Evolutionary conservation across 2,113 vertebrate genomes (phyloP).

Genomic region (Pituophis catenifer): DNA sequence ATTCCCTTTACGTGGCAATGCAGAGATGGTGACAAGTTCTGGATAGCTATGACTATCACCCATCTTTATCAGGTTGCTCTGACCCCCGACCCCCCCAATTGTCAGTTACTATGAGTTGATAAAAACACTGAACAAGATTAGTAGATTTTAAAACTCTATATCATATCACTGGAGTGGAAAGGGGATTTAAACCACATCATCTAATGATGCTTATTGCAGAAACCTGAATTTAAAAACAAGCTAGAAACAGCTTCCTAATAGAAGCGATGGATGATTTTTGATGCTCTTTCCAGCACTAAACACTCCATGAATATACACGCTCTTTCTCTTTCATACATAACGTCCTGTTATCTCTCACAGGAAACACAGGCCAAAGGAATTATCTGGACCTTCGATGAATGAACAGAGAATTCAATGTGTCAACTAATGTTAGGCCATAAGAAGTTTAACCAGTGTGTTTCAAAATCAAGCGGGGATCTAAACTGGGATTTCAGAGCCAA

Average conservation of each 20-base stretch:
- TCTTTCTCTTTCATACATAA: background rate
- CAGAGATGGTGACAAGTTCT: background rate
- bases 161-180: background rate
- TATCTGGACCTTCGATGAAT: background rate
- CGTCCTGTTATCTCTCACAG: background rate
- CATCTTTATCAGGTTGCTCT: background rate
- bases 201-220: background rate
- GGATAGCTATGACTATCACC: background rate
- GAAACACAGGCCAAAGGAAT: background rate
- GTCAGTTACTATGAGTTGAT: background rate
- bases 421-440: background rate
- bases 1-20: background rate
- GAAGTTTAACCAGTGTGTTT: background rate
- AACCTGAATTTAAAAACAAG: background rate
- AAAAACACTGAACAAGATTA: background rate
- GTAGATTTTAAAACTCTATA: background rate
- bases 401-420: background rate
- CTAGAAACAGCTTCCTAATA: background rate
- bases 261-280: background rate
- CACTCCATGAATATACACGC: background rate
- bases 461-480: background rate
- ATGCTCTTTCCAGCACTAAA: background rate
- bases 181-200: background rate
- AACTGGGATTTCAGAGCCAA: background rate
- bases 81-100: background rate